A percentile compares a stretch with the other conserved stretches of the same genome.
These are phyloP conservation scores for Lordiphosa collinella DNA, from an alignment of 1,140 invertebrate genomes.

Conservation along the genomic window DNA sequence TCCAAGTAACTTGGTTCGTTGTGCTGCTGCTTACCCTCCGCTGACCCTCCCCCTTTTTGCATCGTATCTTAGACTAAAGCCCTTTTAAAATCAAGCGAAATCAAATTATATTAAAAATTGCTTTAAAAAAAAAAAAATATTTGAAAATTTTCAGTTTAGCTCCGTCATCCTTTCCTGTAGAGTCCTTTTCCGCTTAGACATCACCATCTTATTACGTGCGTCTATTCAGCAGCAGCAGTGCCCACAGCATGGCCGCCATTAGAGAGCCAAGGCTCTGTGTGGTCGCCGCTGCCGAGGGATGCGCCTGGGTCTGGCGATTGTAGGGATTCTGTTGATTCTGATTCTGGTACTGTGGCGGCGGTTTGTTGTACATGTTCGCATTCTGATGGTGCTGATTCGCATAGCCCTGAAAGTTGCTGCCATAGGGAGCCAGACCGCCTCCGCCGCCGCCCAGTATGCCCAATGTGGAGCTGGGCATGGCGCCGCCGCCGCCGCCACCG, in stretches of 20 bases:
- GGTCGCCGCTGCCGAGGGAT: slow-evolving; percentile 58
- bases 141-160: no score
- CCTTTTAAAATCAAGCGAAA: not conserved
- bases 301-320: slow-evolving; percentile 73
- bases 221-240: slow-evolving; percentile 12
- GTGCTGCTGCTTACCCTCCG: not conserved
- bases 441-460: slow-evolving; percentile 67
- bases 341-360: slow-evolving; percentile 76
- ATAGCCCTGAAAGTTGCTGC: slow-evolving; percentile 64
- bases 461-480: slow-evolving; percentile 57
- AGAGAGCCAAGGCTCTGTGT: not conserved
- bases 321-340: slow-evolving; percentile 75
- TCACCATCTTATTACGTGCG: no score
- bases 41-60: no score
- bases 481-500: slow-evolving; percentile 45
- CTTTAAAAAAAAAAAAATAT: no score
- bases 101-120: slow-evolving; percentile 4
- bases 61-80: not conserved
- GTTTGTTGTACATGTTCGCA: slow-evolving; percentile 77
- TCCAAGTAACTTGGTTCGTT: no score
- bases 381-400: slow-evolving; percentile 54
- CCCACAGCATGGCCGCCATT: not conserved
- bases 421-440: slow-evolving; percentile 59
- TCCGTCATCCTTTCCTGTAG: no score
- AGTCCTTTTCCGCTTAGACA: no score